These are phyloP conservation scores for Pitta sordida DNA, from an alignment of 2,113 vertebrate species.

Conservation along the genomic window DNA sequence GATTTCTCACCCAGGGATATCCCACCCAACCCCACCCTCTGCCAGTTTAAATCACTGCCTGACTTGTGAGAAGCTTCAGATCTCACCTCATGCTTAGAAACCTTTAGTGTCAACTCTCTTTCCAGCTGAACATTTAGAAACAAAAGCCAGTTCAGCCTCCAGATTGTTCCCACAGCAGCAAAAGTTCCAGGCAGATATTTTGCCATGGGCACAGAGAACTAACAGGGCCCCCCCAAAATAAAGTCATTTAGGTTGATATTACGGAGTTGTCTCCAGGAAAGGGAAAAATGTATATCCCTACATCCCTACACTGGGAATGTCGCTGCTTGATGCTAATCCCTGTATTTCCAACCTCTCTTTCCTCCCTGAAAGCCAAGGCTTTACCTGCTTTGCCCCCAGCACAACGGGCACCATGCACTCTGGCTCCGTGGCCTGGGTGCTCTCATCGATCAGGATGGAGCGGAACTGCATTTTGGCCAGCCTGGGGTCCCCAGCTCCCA, in stretches of 20 bases:
- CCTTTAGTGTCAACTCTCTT: not conserved
- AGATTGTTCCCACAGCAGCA: not conserved
- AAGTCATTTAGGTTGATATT: not conserved
- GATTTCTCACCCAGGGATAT: not conserved
- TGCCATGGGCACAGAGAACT: not conserved
- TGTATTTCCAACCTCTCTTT: accelerated
- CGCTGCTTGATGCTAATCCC: too few relatives aligned
- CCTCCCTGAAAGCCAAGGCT: accelerated
- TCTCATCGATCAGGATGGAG: conserved; percentile 97
- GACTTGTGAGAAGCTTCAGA: not conserved
- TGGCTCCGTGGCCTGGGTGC: conserved; percentile 95
- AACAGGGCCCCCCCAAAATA: not conserved
- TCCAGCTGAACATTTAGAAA: not conserved
- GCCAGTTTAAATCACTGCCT: not conserved
- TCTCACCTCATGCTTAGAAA: not conserved
- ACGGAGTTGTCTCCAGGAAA: accelerated
- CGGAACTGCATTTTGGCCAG: conserved; percentile 99
- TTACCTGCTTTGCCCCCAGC: conserved; percentile 94
- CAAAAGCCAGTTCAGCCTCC: not conserved
- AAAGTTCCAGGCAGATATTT: not conserved
- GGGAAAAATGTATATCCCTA: too few relatives aligned
- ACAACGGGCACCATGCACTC: conserved; percentile 98
- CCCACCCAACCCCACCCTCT: not conserved
- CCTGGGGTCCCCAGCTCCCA: conserved; percentile 92
- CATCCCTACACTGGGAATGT: accelerated